Evolutionary conservation across 2,113 vertebrate genomes (phyloP), one percentile per base, ranked within the genome.

Genomic region (Salvator merianae): DNA sequence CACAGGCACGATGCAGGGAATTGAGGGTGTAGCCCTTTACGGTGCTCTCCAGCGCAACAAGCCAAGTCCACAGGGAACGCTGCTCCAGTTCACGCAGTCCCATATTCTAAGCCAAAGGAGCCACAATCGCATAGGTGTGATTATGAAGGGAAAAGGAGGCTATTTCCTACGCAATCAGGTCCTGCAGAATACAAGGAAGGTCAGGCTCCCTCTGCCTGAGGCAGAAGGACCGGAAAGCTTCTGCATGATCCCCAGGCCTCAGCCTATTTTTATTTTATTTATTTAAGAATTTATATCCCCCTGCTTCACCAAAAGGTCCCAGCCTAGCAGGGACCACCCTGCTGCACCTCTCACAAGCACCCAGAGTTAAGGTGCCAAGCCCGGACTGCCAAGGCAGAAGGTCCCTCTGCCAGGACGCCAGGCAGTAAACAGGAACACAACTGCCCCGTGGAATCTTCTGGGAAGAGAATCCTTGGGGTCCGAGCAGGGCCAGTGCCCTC

Each of bases 331-430:
- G 38, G 26, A 40, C 30, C 13, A 6, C 7, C 26, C 34, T 16
- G 9, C 66, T 22, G 26, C 50, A 5, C 14, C 1, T 40, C 84
- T 84, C 79, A 38, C 84, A 84, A 75, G 81, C 89, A 90, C 82
- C 20, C 36, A 32, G 7, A 24, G 16, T 2, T 4, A 34, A 50
- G 86, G 92, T 70, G 83, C 91, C 93, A 93, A 93, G 91, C 89
- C 83, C 88, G 0, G 14, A 0, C 0, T 47, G n/a, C 34, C 34
- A 59, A 12, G 34, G 20, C 18, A n/a, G 13, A 43, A 10, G 50
- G 14, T 24, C 3, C 10, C 0, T 3, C 32, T 32, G 20, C 30
- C 36, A 72, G 38, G 76, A 34, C 20, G 0, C 10, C 30, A 36
- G 59, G 16, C 36, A 68, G 63, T 79, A 68, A 79, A 68, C 78